phyloP scores from a whole-genome alignment of 2,888 invertebrate genomes.

The Tinea trinotella region DNA sequence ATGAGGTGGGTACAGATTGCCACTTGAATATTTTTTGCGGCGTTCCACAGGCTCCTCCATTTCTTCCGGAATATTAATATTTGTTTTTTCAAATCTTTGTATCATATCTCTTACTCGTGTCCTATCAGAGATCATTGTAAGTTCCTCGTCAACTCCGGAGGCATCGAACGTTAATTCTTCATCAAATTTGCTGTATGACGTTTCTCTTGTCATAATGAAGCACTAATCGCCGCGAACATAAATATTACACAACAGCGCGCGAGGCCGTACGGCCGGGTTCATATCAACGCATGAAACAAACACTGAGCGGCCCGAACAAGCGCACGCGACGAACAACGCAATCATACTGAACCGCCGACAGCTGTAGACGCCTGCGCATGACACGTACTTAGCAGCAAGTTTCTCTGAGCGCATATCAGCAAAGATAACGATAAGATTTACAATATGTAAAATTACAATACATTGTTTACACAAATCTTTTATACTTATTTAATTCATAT shows the following conservation, averaged over 20 bases:
- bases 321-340: conserved; percentile 39
- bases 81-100: conserved; percentile 54
- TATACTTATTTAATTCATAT: background rate
- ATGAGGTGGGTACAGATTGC: conserved; percentile 34
- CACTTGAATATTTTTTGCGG: conserved; percentile 43
- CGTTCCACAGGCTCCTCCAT: conserved; percentile 53
- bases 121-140: conserved; percentile 44
- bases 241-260: conserved; percentile 45
- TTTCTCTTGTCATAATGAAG: conserved; percentile 57
- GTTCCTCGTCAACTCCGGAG: conserved; percentile 41
- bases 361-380: conserved; percentile 9
- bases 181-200: conserved; percentile 41
- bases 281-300: conserved; percentile 43
- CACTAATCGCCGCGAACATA: conserved; percentile 27
- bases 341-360: conserved; percentile 30
- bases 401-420: conserved; percentile 4
- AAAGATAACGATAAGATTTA: conserved; percentile 13
- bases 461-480: background rate
- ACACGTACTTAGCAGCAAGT: background rate
- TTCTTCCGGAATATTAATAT: conserved; percentile 37
- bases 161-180: conserved; percentile 44
- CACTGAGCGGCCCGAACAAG: conserved; percentile 32
- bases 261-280: conserved; percentile 41
- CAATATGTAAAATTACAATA: conserved; percentile 5
- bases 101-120: conserved; percentile 60